These are phyloP conservation scores for Isaurus tuberculatus DNA, from an alignment of 92 coral and sea anemone species.

Conservation along the genomic window DNA sequence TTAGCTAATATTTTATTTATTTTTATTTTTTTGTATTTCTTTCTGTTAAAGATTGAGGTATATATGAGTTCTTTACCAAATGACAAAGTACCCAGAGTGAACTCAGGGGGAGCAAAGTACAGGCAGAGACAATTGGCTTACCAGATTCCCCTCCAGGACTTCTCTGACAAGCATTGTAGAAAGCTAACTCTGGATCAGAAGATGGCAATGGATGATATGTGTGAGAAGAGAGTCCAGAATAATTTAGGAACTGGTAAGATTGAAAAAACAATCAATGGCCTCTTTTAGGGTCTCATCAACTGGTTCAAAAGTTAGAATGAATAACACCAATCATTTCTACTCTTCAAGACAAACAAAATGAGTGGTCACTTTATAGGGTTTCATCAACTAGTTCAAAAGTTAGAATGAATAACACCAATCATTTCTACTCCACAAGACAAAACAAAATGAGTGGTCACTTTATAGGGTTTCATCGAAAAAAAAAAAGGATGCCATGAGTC, in stretches of 20 bases:
- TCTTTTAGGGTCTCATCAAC: no score
- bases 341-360: no score
- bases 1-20: background rate
- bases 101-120: conserved; percentile 76
- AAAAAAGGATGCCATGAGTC: no score
- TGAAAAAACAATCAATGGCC: background rate
- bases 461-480: no score
- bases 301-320: no score
- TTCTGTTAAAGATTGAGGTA: conserved; percentile 67
- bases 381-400: no score
- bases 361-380: no score
- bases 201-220: conserved; percentile 90
- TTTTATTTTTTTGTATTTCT: background rate
- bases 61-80: conserved; percentile 83
- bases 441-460: no score
- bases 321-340: no score
- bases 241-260: conserved; percentile 88
- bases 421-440: no score
- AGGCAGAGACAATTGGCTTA: conserved; percentile 79
- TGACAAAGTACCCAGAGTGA: conserved; percentile 72
- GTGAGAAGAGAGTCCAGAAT: conserved; percentile 65
- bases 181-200: conserved; percentile 91
- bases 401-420: no score
- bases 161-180: conserved; percentile 86
- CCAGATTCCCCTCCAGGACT: conserved; percentile 96